Conservation (phyloP, 1,140 invertebrate species). For the Hyphantria cunea region DNA sequence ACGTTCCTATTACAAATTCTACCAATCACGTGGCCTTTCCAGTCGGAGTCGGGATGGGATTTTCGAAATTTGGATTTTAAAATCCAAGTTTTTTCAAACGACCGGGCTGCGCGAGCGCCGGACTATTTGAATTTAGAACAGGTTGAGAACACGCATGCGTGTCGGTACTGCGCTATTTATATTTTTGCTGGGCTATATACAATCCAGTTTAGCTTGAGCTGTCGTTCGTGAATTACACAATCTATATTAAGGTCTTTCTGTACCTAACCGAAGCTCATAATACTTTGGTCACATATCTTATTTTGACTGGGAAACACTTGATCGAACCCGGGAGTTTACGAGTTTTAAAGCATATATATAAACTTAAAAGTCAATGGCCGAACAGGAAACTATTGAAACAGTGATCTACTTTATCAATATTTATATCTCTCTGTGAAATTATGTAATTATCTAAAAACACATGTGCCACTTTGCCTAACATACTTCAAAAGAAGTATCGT, state of each 20-base stretch:
- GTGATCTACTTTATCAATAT: too few relatives aligned
- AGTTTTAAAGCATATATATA: slow-evolving; percentile 11
- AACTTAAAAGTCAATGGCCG: slow-evolving; percentile 16
- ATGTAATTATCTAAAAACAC: too few relatives aligned
- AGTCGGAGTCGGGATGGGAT: slow-evolving; percentile 48
- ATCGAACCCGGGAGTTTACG: slow-evolving; percentile 32
- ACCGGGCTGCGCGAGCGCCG: slow-evolving; percentile 61
- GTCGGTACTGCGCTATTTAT: slow-evolving; percentile 56
- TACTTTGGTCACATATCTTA: slow-evolving; percentile 27
- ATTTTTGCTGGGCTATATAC: slow-evolving; percentile 56
- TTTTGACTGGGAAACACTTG: slow-evolving; percentile 41
- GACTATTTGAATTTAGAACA: slow-evolving; percentile 64
- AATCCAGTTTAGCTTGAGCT: slow-evolving; percentile 41
- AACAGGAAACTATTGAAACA: neutral
- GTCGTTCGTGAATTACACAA: slow-evolving; percentile 4
- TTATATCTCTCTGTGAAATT: too few relatives aligned
- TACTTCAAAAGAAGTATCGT: too few relatives aligned
- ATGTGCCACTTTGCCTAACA: too few relatives aligned
- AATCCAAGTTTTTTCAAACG: slow-evolving; percentile 48
- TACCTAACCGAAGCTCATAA: slow-evolving; percentile 32
- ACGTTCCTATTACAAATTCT: slow-evolving; percentile 16
- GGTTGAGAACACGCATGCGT: slow-evolving; percentile 42
- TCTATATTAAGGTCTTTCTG: neutral
- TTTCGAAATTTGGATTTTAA: slow-evolving; percentile 44
- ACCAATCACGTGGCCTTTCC: slow-evolving; percentile 56